A percentile compares a stretch with the other conserved stretches of the same genome.
phyloP scores from a whole-genome alignment of 2,888 invertebrate species.

The Aphrophora alni region DNA sequence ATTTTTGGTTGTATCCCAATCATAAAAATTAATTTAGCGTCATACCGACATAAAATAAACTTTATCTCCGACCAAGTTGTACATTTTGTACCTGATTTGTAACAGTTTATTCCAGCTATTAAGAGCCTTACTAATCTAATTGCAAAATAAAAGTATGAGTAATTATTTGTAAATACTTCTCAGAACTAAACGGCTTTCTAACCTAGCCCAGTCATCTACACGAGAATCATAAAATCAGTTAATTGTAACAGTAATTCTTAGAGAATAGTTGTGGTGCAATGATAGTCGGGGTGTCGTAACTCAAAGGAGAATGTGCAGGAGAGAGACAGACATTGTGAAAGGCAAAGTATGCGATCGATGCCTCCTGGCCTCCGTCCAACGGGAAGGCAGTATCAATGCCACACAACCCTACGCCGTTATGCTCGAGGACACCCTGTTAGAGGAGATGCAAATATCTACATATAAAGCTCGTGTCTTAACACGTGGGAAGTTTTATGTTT shows the following conservation, averaged over 20 bases:
- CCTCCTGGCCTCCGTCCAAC: neutral
- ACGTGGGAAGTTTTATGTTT: neutral
- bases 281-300: neutral
- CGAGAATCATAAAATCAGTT: neutral
- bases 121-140: neutral
- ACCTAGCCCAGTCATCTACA: neutral
- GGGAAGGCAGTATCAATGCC: neutral
- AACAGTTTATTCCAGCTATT: no score
- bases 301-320: neutral
- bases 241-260: neutral
- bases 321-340: neutral
- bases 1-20: no score
- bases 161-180: neutral
- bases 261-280: neutral
- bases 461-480: neutral
- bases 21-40: no score
- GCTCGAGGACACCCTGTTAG: neutral
- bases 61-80: no score
- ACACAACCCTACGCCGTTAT: neutral
- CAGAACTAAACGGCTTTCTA: neutral
- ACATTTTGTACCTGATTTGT: no score
- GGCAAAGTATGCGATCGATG: neutral
- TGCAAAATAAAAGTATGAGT: neutral
- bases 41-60: no score
- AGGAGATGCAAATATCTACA: neutral